These are phyloP conservation scores for Entomobrya proxima DNA, from an alignment of 2,888 invertebrate species.

Conservation along the genomic window DNA sequence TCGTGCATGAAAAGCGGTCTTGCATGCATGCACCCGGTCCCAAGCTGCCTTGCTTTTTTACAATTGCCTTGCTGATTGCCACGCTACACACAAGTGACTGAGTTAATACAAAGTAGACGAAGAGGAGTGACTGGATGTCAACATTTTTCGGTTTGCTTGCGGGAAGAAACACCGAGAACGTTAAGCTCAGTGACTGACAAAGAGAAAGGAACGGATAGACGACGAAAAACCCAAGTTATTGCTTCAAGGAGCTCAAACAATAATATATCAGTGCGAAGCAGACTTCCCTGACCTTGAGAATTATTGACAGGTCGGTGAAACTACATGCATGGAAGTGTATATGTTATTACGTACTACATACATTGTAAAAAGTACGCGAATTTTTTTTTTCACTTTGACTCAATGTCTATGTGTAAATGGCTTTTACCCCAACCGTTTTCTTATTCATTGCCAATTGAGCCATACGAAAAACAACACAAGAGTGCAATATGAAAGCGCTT, in stretches of 20 bases:
- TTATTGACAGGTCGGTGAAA: slow-evolving; percentile 57
- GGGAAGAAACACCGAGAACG: background rate
- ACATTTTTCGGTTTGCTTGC: slow-evolving; percentile 35
- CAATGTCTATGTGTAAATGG: background rate
- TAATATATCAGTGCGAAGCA: background rate
- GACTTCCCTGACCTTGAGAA: slow-evolving; percentile 51
- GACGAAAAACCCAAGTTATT: background rate
- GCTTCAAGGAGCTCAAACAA: background rate
- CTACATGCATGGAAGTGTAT: background rate
- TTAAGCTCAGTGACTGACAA: background rate
- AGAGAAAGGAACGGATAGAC: slow-evolving; percentile 11
- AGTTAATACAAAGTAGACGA: background rate
- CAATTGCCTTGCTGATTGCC: background rate
- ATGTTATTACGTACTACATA: background rate
- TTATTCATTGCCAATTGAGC: background rate
- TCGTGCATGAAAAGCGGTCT: background rate
- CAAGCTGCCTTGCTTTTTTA: background rate
- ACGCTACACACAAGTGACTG: background rate
- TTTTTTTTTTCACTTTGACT: background rate
- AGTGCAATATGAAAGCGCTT: background rate
- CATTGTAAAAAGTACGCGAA: background rate
- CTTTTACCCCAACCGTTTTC: background rate
- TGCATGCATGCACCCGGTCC: background rate
- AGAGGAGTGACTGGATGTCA: slow-evolving; percentile 27
- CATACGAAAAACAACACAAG: background rate